phyloP scores from a whole-genome alignment of 2,888 invertebrate species.

The Drosophila gaucha region DNA sequence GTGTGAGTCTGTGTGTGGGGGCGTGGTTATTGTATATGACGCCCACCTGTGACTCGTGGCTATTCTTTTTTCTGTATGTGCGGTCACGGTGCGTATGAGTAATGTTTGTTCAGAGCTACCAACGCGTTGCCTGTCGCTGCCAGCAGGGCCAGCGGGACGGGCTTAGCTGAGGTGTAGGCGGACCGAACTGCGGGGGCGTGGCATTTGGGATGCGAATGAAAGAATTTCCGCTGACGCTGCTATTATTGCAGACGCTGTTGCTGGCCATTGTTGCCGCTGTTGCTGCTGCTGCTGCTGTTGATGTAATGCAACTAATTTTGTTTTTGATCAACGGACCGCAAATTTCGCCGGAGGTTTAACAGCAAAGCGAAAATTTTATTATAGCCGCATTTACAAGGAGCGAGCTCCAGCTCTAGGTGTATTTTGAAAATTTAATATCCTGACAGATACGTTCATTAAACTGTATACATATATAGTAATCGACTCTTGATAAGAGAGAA shows the following conservation, averaged over 20 bases:
- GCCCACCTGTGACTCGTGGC: conserved; percentile 72
- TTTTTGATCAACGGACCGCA: conserved; percentile 43
- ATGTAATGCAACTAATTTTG: conserved; percentile 56
- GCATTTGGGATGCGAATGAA: neutral
- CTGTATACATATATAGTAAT: neutral
- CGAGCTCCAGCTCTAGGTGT: neutral
- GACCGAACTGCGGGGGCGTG: neutral
- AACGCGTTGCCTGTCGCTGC: neutral
- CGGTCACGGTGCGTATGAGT: conserved; percentile 55
- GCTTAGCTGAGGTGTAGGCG: too few species aligned
- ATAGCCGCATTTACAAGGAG: conserved; percentile 5
- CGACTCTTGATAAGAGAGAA: neutral
- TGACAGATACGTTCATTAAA: conserved; percentile 12
- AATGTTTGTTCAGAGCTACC: conserved; percentile 42
- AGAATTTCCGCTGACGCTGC: conserved; percentile 45
- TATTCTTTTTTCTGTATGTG: conserved; percentile 24
- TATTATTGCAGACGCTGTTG: conserved; percentile 33
- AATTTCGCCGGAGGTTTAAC: conserved; percentile 30
- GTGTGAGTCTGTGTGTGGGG: conserved; percentile 11
- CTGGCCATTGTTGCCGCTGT: conserved; percentile 16
- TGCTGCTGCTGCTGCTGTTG: conserved; percentile 21
- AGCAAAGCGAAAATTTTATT: conserved; percentile 23
- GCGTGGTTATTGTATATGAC: conserved; percentile 67
- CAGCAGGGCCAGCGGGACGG: neutral
- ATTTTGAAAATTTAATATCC: conserved; percentile 5